Percentiles rank a stretch among this genome's conserved stretches.
Conservation (phyloP, 2,888 invertebrate genomes). For the Pandemis heparana region DNA sequence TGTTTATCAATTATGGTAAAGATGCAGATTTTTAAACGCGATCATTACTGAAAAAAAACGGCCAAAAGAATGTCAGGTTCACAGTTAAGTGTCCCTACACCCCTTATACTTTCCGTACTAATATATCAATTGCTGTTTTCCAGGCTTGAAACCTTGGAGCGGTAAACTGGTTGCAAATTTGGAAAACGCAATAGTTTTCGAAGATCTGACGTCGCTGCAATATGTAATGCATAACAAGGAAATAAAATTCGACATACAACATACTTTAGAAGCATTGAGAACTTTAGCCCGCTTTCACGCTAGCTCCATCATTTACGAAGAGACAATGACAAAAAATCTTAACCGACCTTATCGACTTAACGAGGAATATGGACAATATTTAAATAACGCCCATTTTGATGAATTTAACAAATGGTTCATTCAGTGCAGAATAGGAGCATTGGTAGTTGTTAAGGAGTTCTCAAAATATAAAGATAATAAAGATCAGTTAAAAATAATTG, state of each 20-base stretch:
- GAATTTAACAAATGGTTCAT: neutral
- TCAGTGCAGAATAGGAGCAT: neutral
- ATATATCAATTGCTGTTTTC: neutral
- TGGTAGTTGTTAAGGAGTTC: neutral
- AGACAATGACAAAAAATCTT: neutral
- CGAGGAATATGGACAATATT: neutral
- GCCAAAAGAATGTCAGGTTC: too few species aligned
- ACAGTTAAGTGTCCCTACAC: too few species aligned
- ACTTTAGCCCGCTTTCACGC: neutral
- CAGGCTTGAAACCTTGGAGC: neutral
- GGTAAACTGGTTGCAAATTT: neutral
- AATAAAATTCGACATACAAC: neutral
- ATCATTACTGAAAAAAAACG: too few species aligned
- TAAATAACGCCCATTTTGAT: neutral
- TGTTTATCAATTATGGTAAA: too few species aligned
- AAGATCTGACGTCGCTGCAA: neutral
- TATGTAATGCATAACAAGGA: neutral
- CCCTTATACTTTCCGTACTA: too few species aligned
- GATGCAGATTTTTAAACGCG: too few species aligned
- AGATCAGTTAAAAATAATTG: neutral
- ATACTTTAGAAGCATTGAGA: slow-evolving; percentile 2
- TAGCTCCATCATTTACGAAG: neutral
- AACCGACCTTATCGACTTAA: neutral
- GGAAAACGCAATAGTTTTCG: neutral
- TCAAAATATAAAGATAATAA: slow-evolving; percentile 1